These are phyloP conservation scores for Rhopalosiphum maidis DNA, from an alignment of 1,140 invertebrate species.

Conservation along the genomic window DNA sequence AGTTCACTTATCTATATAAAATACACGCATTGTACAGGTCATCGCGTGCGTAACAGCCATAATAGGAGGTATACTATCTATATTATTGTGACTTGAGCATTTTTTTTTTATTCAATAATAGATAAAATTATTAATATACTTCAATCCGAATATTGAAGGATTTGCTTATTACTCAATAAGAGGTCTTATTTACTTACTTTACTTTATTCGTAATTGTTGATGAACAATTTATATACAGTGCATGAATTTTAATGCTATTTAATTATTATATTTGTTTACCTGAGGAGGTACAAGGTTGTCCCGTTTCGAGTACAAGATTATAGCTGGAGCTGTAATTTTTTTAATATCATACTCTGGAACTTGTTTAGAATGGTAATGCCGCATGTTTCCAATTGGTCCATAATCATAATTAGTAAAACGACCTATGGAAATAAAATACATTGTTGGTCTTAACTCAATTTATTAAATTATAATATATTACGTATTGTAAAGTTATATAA, in stretches of 20 bases:
- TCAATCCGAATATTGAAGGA: background rate
- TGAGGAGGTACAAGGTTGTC: background rate
- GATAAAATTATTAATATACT: background rate
- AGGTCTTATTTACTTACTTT: no score
- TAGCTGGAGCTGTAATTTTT: slow-evolving; percentile 71
- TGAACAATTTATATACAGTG: background rate
- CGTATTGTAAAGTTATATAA: background rate
- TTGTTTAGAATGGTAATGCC: slow-evolving; percentile 65
- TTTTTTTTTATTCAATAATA: background rate
- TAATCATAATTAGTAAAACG: slow-evolving; percentile 61
- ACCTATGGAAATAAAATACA: slow-evolving; percentile 50
- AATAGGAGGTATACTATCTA: background rate
- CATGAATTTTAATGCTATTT: no score
- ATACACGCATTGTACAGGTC: background rate
- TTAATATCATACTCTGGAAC: slow-evolving; percentile 69
- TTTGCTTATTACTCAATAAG: background rate
- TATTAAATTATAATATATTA: background rate
- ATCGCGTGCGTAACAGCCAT: background rate
- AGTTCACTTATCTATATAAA: no score
- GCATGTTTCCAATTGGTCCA: slow-evolving; percentile 63
- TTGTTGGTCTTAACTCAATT: background rate
- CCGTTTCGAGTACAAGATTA: slow-evolving; percentile 69
- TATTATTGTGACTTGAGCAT: background rate
- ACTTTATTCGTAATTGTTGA: background rate
- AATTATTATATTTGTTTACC: background rate